Evolutionary conservation across 2,797 vertebrate genomes (phyloP).

Genomic region (Neoniphon sammara): DNA sequence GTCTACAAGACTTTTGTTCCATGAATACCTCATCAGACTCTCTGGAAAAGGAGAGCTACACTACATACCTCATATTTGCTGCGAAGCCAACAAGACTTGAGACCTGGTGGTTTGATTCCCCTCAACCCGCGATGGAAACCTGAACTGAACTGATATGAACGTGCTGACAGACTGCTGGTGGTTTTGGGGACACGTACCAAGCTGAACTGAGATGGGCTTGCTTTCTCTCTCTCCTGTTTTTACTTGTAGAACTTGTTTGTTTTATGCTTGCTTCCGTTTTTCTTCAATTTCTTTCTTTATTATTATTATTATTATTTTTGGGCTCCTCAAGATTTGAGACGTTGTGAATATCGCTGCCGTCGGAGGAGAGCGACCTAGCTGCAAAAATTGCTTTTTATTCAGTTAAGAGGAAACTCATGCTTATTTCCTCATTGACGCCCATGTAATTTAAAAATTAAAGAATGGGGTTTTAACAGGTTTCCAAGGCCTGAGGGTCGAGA

Average conservation of each 20-base stretch:
- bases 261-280: slow-evolving; percentile 50
- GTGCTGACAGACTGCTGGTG: slow-evolving; percentile 61
- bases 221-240: slow-evolving; percentile 60
- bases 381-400: slow-evolving; percentile 34
- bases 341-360: slow-evolving; percentile 28
- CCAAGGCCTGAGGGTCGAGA: slow-evolving; percentile 32
- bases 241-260: slow-evolving; percentile 61
- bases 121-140: slow-evolving; percentile 41
- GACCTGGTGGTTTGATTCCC: slow-evolving; percentile 10
- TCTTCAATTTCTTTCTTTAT: slow-evolving; percentile 11
- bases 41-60: slow-evolving; percentile 72
- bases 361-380: slow-evolving; percentile 63
- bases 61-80: slow-evolving; percentile 79
- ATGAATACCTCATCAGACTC: slow-evolving; percentile 81
- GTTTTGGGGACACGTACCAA: slow-evolving; percentile 54
- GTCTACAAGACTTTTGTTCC: slow-evolving; percentile 59
- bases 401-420: slow-evolving; percentile 57
- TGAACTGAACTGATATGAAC: slow-evolving; percentile 55
- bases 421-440: slow-evolving; percentile 49
- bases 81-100: slow-evolving; percentile 62
- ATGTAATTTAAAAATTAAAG: slow-evolving; percentile 37
- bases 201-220: slow-evolving; percentile 54
- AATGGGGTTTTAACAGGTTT: slow-evolving; percentile 40
- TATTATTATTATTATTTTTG: neutral
- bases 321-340: slow-evolving; percentile 19